Evolutionary conservation across 2,888 invertebrate species (phyloP).

Genomic region (Drosophila mayaguana): DNA sequence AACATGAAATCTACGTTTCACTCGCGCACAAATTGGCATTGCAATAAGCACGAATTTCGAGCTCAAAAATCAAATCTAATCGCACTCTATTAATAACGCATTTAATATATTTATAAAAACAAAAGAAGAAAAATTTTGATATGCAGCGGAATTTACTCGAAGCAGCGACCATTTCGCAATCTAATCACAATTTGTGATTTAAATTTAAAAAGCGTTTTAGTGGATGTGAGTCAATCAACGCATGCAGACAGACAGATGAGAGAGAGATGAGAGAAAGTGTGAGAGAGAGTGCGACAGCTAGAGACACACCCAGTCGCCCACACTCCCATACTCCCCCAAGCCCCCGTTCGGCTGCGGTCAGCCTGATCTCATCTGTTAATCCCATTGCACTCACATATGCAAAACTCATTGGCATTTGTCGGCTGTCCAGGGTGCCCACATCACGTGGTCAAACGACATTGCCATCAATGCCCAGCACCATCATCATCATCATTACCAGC

Average conservation of each 20-base stretch:
- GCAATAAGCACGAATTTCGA: background rate
- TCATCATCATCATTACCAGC: background rate
- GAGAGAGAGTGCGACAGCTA: too few relatives aligned
- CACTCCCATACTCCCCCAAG: background rate
- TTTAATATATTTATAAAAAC: background rate
- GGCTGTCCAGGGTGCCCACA: slow-evolving; percentile 32
- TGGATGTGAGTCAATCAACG: slow-evolving; percentile 23
- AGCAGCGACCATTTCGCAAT: background rate
- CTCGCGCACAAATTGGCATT: background rate
- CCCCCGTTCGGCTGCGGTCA: too few relatives aligned
- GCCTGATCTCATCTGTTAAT: slow-evolving; percentile 46
- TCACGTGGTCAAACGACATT: slow-evolving; percentile 26
- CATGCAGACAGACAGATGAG: background rate
- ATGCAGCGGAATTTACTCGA: background rate
- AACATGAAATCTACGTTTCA: slow-evolving; percentile 19
- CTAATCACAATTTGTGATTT: slow-evolving; percentile 3
- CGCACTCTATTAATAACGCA: background rate
- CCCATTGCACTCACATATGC: slow-evolving; percentile 50
- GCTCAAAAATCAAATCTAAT: background rate
- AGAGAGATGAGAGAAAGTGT: too few relatives aligned
- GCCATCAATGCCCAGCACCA: slow-evolving; percentile 34
- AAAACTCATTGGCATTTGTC: slow-evolving; percentile 52
- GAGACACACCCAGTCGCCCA: background rate
- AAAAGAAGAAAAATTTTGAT: background rate
- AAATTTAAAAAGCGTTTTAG: background rate